A percentile compares a stretch with the other conserved stretches of the same genome.
phyloP scores from a whole-genome alignment of 2,888 invertebrate genomes.

The Shargacucullia verbasci region DNA sequence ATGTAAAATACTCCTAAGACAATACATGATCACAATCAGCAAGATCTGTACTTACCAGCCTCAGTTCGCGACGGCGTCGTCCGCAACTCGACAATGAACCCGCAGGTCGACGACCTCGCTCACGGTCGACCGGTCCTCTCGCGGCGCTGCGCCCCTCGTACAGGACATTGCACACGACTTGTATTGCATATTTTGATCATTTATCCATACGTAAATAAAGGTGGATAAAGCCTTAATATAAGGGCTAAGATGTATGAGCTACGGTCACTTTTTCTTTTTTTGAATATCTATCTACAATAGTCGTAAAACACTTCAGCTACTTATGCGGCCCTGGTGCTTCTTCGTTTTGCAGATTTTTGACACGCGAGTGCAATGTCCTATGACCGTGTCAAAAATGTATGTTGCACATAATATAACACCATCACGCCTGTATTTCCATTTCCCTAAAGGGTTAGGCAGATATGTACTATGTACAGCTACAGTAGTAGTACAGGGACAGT shows the following conservation, averaged over 20 bases:
- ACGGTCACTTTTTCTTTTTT: too few relatives aligned
- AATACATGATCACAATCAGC: slow-evolving; percentile 44
- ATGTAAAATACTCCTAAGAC: slow-evolving; percentile 20
- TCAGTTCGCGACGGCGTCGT: slow-evolving; percentile 33
- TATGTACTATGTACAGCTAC: too few relatives aligned
- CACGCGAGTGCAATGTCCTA: too few relatives aligned
- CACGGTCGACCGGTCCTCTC: slow-evolving; percentile 61
- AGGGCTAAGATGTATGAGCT: background rate
- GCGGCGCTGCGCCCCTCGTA: slow-evolving; percentile 52
- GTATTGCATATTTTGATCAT: slow-evolving; percentile 45
- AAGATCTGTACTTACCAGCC: slow-evolving; percentile 28
- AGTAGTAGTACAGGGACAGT: too few relatives aligned
- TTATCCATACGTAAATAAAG: slow-evolving; percentile 19
- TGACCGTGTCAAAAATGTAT: too few relatives aligned
- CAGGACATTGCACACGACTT: slow-evolving; percentile 42
- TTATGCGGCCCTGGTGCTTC: too few relatives aligned
- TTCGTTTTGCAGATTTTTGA: too few relatives aligned
- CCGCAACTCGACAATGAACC: slow-evolving; percentile 56
- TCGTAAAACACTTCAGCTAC: too few relatives aligned
- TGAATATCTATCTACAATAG: too few relatives aligned
- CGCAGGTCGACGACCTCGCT: slow-evolving; percentile 56
- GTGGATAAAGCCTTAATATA: background rate
- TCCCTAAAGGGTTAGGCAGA: too few relatives aligned
- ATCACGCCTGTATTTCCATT: too few relatives aligned
- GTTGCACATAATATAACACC: too few relatives aligned